Percentiles rank a stretch among this genome's conserved stretches.
Conservation (phyloP, 2,113 vertebrate genomes). For the Camarhynchus parvulus region DNA sequence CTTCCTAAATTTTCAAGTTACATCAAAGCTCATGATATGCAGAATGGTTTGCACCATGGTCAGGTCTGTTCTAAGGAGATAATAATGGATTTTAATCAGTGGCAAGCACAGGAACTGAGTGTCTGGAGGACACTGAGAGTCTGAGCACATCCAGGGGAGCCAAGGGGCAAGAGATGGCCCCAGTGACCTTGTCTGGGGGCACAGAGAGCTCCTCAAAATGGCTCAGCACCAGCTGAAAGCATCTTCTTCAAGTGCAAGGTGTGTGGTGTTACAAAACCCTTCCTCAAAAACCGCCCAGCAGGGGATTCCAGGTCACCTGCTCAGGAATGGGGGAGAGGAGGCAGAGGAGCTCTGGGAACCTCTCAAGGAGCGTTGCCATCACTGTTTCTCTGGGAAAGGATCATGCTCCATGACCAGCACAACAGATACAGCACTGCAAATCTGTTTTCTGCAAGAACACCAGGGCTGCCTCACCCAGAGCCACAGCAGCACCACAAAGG, state of each 20-base stretch:
- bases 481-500: not conserved
- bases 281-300: not conserved
- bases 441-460: not conserved
- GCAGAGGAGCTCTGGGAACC: not conserved
- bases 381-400: not conserved
- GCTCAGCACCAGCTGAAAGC: not conserved
- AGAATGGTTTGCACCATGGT: not conserved
- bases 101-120: not conserved
- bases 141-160: not conserved
- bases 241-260: not conserved
- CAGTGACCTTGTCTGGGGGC: not conserved
- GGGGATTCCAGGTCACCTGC: not conserved
- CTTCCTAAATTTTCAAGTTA: not conserved
- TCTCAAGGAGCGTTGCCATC: not conserved
- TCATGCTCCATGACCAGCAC: not conserved
- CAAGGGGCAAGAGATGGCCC: not conserved
- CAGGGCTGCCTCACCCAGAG: not conserved
- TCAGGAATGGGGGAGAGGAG: not conserved
- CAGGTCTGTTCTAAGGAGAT: not conserved
- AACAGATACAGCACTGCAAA: no score
- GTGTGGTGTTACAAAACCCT: not conserved
- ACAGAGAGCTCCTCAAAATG: accelerated
- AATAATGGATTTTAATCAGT: not conserved
- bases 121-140: not conserved
- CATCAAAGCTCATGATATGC: not conserved